Evolutionary conservation across 1,140 invertebrate species (phyloP).

Genomic region (Zaprionus taronus): DNA sequence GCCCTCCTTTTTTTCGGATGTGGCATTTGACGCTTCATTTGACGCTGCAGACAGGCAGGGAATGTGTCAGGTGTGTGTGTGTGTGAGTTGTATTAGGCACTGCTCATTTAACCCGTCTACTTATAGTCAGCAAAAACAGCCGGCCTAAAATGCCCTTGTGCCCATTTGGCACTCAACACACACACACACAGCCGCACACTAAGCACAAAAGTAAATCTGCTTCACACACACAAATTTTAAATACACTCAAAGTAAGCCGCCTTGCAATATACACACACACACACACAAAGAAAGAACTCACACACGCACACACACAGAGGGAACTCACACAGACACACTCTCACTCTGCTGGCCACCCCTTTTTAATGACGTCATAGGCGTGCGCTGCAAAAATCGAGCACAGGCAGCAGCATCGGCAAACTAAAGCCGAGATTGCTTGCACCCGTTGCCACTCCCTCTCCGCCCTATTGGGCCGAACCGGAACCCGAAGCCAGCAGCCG

Average conservation of each 20-base stretch:
- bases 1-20: conserved; percentile 1
- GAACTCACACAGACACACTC: too few relatives aligned
- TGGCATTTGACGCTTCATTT: conserved; percentile 44
- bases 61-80: neutral
- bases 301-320: neutral
- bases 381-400: conserved; percentile 44
- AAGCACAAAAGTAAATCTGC: conserved; percentile 59
- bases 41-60: neutral
- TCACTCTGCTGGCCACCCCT: conserved; percentile 3
- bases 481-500: neutral
- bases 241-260: conserved; percentile 58
- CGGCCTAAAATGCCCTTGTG: conserved; percentile 68
- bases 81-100: conserved; percentile 26
- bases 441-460: neutral
- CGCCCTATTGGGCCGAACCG: neutral
- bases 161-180: conserved; percentile 53
- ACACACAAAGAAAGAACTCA: neutral
- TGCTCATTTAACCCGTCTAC: conserved; percentile 50
- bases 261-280: conserved; percentile 27
- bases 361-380: conserved; percentile 77
- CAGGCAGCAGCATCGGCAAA: conserved; percentile 13
- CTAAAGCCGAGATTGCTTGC: conserved; percentile 4
- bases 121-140: conserved; percentile 46
- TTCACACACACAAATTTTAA: conserved; percentile 40
- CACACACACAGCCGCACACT: conserved; percentile 10